These are phyloP conservation scores for Protonemura montana DNA, from an alignment of 2,888 invertebrate species.

Conservation along the genomic window DNA sequence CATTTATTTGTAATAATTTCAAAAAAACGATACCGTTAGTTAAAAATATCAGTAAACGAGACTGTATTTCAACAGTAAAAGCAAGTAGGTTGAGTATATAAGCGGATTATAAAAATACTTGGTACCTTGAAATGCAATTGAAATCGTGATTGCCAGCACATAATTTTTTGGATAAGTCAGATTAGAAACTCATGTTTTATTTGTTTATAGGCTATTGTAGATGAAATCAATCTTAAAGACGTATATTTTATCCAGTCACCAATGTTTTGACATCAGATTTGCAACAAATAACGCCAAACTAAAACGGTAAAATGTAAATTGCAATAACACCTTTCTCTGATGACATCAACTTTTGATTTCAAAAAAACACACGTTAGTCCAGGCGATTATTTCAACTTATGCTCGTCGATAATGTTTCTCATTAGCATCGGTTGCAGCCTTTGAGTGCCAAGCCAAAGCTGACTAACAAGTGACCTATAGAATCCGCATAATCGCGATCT, in stretches of 20 bases:
- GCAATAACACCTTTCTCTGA: background rate
- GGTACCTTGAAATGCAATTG: background rate
- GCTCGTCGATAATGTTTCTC: background rate
- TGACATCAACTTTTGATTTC: constrained; percentile 7
- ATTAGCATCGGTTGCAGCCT: background rate
- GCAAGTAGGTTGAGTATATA: background rate
- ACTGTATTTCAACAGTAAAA: background rate
- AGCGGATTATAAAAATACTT: background rate
- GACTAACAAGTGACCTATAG: constrained; percentile 3
- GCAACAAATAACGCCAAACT: background rate
- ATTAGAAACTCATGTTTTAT: background rate
- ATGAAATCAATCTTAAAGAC: background rate
- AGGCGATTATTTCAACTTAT: background rate
- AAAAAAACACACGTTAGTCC: background rate
- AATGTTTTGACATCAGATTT: background rate
- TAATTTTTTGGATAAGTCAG: background rate
- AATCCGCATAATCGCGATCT: background rate
- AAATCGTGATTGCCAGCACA: background rate
- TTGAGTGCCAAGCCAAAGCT: background rate
- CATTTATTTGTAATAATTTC: background rate
- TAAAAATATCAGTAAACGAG: background rate
- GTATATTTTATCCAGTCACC: background rate
- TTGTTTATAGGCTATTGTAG: background rate
- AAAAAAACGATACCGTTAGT: background rate
- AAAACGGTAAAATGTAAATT: background rate